A percentile compares a stretch with the other conserved stretches of the same genome.
phyloP scores from a whole-genome alignment of 2,113 vertebrate genomes.

The Tylochromis polylepis region DNA sequence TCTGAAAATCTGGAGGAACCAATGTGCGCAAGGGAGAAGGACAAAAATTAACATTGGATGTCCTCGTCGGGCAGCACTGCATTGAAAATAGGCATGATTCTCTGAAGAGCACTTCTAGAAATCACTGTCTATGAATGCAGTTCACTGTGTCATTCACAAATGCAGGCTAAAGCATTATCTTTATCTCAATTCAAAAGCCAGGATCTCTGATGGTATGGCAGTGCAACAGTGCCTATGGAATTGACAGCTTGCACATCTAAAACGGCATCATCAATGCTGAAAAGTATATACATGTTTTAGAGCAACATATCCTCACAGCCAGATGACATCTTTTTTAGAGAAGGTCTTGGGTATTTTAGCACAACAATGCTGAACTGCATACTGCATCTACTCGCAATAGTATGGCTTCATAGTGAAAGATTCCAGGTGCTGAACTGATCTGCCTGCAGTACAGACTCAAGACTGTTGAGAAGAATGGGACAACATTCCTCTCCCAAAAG shows the following conservation, averaged over 20 bases:
- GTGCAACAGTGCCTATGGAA: too few relatives aligned
- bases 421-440: background rate
- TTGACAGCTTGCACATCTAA: too few relatives aligned
- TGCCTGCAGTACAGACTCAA: background rate
- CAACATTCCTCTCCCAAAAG: background rate
- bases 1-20: background rate
- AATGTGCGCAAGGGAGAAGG: rapidly evolving
- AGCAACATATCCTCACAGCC: background rate
- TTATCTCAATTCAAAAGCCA: too few relatives aligned
- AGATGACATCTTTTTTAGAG: background rate
- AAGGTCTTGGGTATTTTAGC: too few relatives aligned
- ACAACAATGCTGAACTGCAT: background rate
- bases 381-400: background rate
- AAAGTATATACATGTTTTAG: background rate
- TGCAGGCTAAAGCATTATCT: too few relatives aligned
- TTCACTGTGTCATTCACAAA: background rate
- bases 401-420: background rate
- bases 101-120: background rate
- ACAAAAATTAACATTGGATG: background rate
- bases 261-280: background rate
- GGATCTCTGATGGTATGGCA: too few relatives aligned
- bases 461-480: background rate
- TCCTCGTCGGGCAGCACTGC: rapidly evolving
- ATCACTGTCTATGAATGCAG: rapidly evolving
- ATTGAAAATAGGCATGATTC: rapidly evolving